These are phyloP conservation scores for Hecatera dysodea DNA, from an alignment of 2,888 invertebrate species.

Conservation along the genomic window DNA sequence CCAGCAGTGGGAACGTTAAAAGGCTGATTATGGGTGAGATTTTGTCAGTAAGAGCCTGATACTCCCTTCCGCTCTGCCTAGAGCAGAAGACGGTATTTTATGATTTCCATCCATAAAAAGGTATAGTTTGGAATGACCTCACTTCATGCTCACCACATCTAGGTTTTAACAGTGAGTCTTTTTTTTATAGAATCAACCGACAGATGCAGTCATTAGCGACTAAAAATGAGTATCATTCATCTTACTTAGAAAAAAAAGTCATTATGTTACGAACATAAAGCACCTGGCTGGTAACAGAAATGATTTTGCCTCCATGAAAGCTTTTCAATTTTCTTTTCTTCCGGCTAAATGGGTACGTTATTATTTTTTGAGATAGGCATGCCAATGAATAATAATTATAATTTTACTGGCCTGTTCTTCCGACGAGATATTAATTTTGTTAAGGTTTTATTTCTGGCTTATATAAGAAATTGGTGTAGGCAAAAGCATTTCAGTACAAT, in stretches of 20 bases:
- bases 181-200: too few relatives aligned
- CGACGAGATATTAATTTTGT: constrained; percentile 5
- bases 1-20: too few relatives aligned
- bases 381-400: constrained; percentile 49
- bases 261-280: constrained; percentile 28
- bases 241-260: constrained; percentile 19
- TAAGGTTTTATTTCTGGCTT: background rate
- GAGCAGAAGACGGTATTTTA: too few relatives aligned
- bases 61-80: too few relatives aligned
- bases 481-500: background rate
- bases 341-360: constrained; percentile 40
- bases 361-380: constrained; percentile 29
- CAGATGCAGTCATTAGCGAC: background rate
- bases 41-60: too few relatives aligned
- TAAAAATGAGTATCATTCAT: constrained; percentile 5
- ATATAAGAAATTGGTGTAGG: background rate
- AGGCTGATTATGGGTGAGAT: too few relatives aligned
- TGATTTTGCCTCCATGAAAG: constrained; percentile 45
- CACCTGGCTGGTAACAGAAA: constrained; percentile 40
- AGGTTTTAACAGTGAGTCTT: too few relatives aligned
- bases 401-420: constrained; percentile 9
- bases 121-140: too few relatives aligned
- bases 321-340: constrained; percentile 49
- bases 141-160: too few relatives aligned
- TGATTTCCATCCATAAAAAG: too few relatives aligned